phyloP scores from a whole-genome alignment of 2,113 vertebrate genomes.

The Climacteris rufus region DNA sequence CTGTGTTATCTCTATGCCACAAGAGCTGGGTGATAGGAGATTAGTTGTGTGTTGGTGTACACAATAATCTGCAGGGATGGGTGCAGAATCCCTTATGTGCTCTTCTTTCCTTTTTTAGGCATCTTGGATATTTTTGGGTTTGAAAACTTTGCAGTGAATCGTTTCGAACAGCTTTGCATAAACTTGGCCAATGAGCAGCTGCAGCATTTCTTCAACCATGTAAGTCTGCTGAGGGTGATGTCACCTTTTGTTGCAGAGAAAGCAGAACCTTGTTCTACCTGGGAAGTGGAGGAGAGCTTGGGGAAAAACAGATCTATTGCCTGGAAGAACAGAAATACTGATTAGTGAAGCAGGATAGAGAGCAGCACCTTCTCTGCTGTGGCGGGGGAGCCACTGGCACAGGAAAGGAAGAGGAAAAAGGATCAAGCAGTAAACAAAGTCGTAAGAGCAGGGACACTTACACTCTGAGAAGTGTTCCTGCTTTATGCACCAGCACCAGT shows the following conservation, averaged over 20 bases:
- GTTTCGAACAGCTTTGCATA: slow-evolving; percentile 80
- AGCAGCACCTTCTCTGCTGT: background rate
- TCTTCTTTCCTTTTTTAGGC: slow-evolving; percentile 47
- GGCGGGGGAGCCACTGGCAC: background rate
- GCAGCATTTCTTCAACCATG: slow-evolving; percentile 80
- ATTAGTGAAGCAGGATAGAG: background rate
- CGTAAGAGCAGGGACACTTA: background rate
- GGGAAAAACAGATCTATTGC: background rate
- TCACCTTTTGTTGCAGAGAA: background rate
- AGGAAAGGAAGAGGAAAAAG: background rate
- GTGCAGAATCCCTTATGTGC: background rate
- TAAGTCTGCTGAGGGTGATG: slow-evolving; percentile 37
- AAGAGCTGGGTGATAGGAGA: background rate
- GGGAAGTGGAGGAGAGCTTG: background rate
- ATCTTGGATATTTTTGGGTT: slow-evolving; percentile 82
- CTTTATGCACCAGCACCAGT: background rate
- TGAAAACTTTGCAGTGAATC: slow-evolving; percentile 79
- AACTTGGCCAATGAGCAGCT: slow-evolving; percentile 81
- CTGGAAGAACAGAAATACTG: background rate
- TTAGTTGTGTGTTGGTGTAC: background rate
- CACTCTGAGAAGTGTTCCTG: background rate
- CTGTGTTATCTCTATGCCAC: background rate
- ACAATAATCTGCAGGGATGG: background rate
- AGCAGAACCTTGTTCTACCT: background rate
- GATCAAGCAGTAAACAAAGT: background rate